Evolutionary conservation across 2,888 invertebrate species (phyloP).

Genomic region (Folsomia candida): DNA sequence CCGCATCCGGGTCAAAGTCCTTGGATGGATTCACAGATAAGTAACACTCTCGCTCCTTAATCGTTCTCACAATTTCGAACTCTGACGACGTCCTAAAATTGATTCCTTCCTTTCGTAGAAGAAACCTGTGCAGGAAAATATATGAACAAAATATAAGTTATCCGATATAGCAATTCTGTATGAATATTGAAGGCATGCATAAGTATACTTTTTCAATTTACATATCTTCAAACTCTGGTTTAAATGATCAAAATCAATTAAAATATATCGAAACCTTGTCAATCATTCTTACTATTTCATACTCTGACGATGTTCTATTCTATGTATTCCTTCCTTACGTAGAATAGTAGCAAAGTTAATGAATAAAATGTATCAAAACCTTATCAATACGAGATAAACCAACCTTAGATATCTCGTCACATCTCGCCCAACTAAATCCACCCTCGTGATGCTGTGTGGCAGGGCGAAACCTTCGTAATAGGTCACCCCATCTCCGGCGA

Average conservation of each 20-base stretch:
- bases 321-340: slow-evolving; percentile 96
- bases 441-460: slow-evolving; percentile 96
- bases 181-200: no score
- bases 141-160: no score
- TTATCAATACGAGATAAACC: no score
- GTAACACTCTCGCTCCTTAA: slow-evolving; percentile 94
- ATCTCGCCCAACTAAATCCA: slow-evolving; percentile 96
- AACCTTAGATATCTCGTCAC: slow-evolving; percentile 88
- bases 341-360: slow-evolving; percentile 83
- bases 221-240: no score
- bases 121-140: no score
- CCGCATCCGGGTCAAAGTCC: slow-evolving; percentile 86
- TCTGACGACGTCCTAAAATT: slow-evolving; percentile 96
- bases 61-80: slow-evolving; percentile 91
- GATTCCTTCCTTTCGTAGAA: slow-evolving; percentile 93
- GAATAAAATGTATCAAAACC: no score
- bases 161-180: no score
- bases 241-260: no score
- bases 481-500: slow-evolving; percentile 98
- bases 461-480: slow-evolving; percentile 98
- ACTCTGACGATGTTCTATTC: slow-evolving; percentile 95
- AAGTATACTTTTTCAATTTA: no score
- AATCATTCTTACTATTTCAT: slow-evolving; percentile 95
- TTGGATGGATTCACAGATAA: slow-evolving; percentile 90
- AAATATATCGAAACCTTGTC: no score